phyloP scores from a whole-genome alignment of 2,113 vertebrate species.

The Tragelaphus strepsiceros region DNA sequence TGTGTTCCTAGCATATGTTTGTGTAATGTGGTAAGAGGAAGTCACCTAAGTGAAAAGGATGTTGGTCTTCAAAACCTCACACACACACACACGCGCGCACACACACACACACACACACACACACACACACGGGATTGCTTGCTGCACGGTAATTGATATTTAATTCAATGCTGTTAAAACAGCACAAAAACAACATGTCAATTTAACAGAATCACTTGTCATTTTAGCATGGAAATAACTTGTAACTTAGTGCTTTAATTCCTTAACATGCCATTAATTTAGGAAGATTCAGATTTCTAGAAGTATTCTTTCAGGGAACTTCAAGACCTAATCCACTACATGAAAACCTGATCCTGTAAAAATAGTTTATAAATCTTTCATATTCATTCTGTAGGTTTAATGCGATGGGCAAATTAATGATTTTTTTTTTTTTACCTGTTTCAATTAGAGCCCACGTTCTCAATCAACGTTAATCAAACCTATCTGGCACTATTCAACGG shows the following conservation, averaged over 20 bases:
- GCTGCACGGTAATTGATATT: neutral
- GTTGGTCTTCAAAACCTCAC: neutral
- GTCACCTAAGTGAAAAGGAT: neutral
- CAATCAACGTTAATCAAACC: neutral
- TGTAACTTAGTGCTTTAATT: neutral
- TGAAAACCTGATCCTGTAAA: neutral
- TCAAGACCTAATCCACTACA: neutral
- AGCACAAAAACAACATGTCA: neutral
- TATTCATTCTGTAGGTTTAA: slow-evolving; percentile 7
- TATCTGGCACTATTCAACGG: neutral
- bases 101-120: neutral
- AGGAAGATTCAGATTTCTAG: neutral
- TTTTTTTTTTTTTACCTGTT: neutral
- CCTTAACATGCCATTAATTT: neutral
- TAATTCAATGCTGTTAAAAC: neutral
- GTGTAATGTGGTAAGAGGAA: neutral
- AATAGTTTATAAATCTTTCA: neutral
- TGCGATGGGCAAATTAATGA: neutral
- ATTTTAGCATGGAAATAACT: neutral
- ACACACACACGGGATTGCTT: neutral
- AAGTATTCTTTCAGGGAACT: neutral
- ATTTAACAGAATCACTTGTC: slow-evolving; percentile 8
- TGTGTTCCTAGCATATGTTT: neutral
- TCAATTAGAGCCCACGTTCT: neutral
- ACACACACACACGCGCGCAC: neutral